Base-by-base conservation (phyloP, 2,797 vertebrate species). In the Atherinosoma microstoma region DNA sequence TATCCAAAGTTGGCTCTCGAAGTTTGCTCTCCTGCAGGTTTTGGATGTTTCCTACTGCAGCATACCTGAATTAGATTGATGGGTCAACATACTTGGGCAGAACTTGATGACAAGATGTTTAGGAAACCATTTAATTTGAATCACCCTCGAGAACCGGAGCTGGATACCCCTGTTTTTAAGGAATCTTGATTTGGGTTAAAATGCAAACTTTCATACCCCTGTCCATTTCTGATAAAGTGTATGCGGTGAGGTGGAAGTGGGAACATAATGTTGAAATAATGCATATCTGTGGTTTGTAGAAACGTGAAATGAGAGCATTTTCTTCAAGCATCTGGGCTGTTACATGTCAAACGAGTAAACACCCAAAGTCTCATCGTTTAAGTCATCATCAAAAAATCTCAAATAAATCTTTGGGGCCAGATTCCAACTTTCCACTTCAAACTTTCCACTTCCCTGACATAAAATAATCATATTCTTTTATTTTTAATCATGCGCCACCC, bases 401-500 rank as follows among this genome's bases (percentile, higher is more conserved):
- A 6, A 11, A 4, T 13, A 12, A 53, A 53, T 53, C 10, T 24
- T 27, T 53, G 24, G 10, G 24, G 51, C 24, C 24, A 24, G 51
- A 22, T 53, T 53, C 11, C 22, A 27, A 13, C 22, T 27, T 1
- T 53, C 24, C 24, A 27, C 24, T 27, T 27, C 24, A n/a, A 27
- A 13, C 22, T 27, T 1, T 53, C 24, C 24, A 27, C 24, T 27
- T 27, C 24, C 24, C 24, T 27, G 24, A 27, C 24, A 27, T 27
- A 27, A 27, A 27, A 16, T 57, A 0, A 78, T 59, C 68, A 64
- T 11, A 15, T 36, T 35, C 9, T 58, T 35, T 59, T 27, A 27
- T 77, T 67, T 29, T 57, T 61, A 59, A 67, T 73, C 69, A 54
- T 18, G 60, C 60, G 69, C 61, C 16, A 54, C 29, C 53, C 65